Evolutionary conservation across 2,797 vertebrate genomes (phyloP).

Genomic region (Scleropages formosus): DNA sequence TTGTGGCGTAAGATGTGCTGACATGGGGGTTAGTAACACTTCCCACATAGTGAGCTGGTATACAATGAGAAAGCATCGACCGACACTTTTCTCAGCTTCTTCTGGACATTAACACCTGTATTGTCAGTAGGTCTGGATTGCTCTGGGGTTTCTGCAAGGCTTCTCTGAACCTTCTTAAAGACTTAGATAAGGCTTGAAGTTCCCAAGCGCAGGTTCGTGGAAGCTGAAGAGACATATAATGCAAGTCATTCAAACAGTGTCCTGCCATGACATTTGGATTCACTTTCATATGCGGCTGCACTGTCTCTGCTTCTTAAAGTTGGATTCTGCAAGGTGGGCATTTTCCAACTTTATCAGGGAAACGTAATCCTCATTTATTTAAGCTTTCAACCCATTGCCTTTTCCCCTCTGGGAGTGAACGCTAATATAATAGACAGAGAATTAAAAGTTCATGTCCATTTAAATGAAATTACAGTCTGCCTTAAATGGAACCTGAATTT

Average conservation of each 20-base stretch:
- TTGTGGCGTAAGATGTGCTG: not conserved
- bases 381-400: not conserved
- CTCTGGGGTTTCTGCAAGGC: not conserved
- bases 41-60: not conserved
- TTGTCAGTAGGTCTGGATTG: not conserved
- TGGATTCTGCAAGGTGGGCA: not conserved
- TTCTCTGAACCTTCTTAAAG: too few species aligned
- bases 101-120: not conserved
- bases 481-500: conserved; percentile 2
- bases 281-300: conserved; percentile 1
- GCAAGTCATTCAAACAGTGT: not conserved
- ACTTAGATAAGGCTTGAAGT: not conserved
- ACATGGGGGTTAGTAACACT: not conserved
- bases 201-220: not conserved
- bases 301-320: not conserved
- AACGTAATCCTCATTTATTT: not conserved
- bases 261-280: not conserved
- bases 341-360: not conserved
- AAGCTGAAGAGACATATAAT: not conserved
- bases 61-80: conserved; percentile 10
- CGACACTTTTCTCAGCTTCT: too few species aligned
- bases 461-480: conserved; percentile 21
- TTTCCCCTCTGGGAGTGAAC: not conserved
- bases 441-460: conserved; percentile 14
- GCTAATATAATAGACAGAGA: conserved; percentile 15